A percentile compares a stretch with the other conserved stretches of the same genome.
phyloP scores from a whole-genome alignment of 2,797 vertebrate genomes.

The Antennarius maculatus region DNA sequence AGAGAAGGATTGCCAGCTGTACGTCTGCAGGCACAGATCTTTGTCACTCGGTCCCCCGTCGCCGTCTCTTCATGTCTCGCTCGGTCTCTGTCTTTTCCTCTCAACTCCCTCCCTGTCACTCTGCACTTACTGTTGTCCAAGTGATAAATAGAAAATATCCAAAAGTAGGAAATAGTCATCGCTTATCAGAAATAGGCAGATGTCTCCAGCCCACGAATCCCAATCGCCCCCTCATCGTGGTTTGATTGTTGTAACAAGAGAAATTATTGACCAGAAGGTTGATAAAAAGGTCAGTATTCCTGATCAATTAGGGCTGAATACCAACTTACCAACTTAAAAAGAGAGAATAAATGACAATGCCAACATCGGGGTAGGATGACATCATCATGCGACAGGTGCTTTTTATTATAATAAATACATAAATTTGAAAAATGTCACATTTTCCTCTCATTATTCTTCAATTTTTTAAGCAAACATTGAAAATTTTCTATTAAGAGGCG shows the following conservation, averaged over 20 bases:
- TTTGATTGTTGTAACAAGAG: too few relatives aligned
- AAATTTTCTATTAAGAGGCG: neutral
- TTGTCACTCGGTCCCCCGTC: conserved; percentile 49
- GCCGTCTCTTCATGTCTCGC: conserved; percentile 33
- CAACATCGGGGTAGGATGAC: neutral
- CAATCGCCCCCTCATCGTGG: neutral
- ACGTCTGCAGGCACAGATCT: conserved; percentile 59
- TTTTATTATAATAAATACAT: neutral
- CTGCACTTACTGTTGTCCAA: conserved; percentile 13
- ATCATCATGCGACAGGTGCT: neutral
- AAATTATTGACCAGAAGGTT: too few relatives aligned
- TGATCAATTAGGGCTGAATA: too few relatives aligned
- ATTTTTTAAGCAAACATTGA: conserved; percentile 1
- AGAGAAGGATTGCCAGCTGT: conserved; percentile 47
- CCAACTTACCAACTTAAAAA: too few relatives aligned
- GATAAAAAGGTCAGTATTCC: too few relatives aligned
- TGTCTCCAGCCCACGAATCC: neutral
- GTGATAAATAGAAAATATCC: conserved; percentile 13
- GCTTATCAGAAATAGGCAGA: conserved; percentile 11
- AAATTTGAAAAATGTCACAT: neutral
- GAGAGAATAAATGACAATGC: too few relatives aligned
- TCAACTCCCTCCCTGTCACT: conserved; percentile 2
- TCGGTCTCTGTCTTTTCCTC: conserved; percentile 29
- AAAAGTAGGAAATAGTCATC: conserved; percentile 4
- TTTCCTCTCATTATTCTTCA: neutral